Percentiles rank a stretch among this genome's conserved stretches.
phyloP scores from a whole-genome alignment of 1,140 invertebrate genomes.

The Rhagoletis zephyria region DNA sequence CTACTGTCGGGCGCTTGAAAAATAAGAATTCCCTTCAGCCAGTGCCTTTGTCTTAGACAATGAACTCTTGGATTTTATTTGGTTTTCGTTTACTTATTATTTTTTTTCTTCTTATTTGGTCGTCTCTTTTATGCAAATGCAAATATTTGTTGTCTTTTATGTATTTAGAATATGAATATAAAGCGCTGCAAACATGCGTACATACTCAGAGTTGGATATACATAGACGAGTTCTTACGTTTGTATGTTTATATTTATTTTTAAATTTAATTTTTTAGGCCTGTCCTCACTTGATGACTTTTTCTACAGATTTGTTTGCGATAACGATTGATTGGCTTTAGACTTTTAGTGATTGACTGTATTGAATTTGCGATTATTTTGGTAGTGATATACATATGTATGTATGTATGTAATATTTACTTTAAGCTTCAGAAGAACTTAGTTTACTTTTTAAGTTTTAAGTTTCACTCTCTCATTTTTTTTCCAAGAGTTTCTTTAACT shows the following conservation, averaged over 20 bases:
- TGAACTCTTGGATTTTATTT: not conserved
- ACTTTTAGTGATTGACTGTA: not conserved
- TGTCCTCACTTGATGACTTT: not conserved
- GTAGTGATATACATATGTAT: not conserved
- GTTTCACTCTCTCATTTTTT: no score
- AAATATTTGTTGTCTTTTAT: slow-evolving; percentile 24
- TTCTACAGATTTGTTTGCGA: not conserved
- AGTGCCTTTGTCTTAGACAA: not conserved
- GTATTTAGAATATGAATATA: not conserved
- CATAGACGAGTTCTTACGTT: not conserved
- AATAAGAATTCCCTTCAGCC: not conserved
- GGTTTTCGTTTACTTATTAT: not conserved
- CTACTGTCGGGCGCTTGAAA: slow-evolving; percentile 2
- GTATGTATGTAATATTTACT: no score
- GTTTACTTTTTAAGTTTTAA: no score
- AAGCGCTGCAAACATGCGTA: not conserved
- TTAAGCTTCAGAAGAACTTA: no score
- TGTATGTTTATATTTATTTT: not conserved
- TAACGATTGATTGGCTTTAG: not conserved
- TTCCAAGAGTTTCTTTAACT: no score
- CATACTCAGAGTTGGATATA: not conserved
- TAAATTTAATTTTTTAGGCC: not conserved
- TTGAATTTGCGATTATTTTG: not conserved
- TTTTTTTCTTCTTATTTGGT: not conserved
- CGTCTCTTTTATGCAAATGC: slow-evolving; percentile 37